phyloP scores from a whole-genome alignment of 2,113 vertebrate genomes.

The Menura novaehollandiae region DNA sequence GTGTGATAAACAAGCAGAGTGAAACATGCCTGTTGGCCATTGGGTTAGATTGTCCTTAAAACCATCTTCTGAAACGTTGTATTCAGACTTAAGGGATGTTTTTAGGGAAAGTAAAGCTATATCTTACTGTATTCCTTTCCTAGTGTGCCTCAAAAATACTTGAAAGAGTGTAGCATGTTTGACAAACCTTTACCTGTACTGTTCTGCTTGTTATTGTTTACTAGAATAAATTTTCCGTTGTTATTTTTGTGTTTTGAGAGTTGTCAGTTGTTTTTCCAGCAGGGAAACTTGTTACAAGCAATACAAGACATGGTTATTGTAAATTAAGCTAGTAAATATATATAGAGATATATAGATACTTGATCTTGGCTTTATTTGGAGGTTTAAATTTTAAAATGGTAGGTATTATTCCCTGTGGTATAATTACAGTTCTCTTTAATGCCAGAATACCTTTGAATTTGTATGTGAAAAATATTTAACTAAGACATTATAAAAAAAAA shows the following conservation, averaged over 20 bases:
- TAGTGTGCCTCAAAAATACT: not conserved
- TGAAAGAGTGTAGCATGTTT: not conserved
- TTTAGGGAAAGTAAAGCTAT: not conserved
- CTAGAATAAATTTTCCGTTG: not conserved
- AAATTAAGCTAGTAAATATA: not conserved
- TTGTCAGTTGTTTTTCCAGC: not conserved
- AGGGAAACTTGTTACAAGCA: not conserved
- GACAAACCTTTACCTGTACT: not conserved
- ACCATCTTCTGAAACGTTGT: not conserved
- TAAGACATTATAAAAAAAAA: not conserved
- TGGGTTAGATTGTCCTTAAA: not conserved
- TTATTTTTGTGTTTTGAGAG: not conserved
- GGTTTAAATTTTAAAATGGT: not conserved
- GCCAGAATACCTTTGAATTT: not conserved
- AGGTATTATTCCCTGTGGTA: not conserved
- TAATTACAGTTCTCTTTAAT: not conserved
- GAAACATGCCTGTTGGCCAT: fast-evolving
- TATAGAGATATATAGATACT: not conserved
- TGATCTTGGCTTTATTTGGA: not conserved
- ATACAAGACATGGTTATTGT: not conserved
- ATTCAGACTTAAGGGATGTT: not conserved
- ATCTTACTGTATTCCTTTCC: not conserved
- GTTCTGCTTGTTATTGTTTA: not conserved
- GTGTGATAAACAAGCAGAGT: not conserved
- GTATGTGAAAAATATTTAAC: not conserved